These are phyloP conservation scores for Anneissia japonica DNA, from an alignment of 35 echinoderm and acorn worm species.

Conservation along the genomic window DNA sequence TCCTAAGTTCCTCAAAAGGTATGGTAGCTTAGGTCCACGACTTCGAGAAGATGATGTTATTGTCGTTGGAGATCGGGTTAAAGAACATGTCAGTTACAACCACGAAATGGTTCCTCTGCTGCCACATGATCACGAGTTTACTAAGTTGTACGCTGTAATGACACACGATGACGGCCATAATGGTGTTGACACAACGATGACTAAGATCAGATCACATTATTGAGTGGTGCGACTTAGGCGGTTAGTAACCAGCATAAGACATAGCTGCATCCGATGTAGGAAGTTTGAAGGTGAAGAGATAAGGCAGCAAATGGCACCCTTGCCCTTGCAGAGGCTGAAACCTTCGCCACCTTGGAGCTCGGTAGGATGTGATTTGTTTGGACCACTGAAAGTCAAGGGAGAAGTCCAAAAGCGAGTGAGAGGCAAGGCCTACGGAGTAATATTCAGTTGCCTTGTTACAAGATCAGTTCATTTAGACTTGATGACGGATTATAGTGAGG, in stretches of 20 bases:
- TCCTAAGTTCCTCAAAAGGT: not conserved
- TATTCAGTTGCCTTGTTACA: slow-evolving; percentile 22
- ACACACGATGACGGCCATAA: not conserved
- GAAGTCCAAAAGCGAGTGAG: not conserved
- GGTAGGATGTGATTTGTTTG: slow-evolving; percentile 1
- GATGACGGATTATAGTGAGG: slow-evolving; percentile 1
- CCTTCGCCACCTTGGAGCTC: slow-evolving; percentile 5
- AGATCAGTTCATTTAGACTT: slow-evolving; percentile 18
- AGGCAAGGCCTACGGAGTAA: slow-evolving; percentile 13
- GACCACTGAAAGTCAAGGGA: not conserved
- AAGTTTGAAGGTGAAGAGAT: not conserved
- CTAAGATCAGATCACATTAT: not conserved
- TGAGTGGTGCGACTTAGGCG: not conserved
- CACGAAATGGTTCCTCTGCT: not conserved
- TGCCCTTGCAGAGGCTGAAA: not conserved
- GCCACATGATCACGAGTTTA: not conserved
- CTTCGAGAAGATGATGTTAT: slow-evolving; percentile 22
- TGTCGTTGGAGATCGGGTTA: slow-evolving; percentile 31
- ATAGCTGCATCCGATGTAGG: not conserved
- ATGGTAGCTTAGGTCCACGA: slow-evolving; percentile 7
- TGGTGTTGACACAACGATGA: not conserved
- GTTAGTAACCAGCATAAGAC: not conserved
- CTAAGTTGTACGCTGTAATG: not conserved
- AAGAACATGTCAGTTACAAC: slow-evolving; percentile 41
- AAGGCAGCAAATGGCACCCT: not conserved